These are phyloP conservation scores for Isurus oxyrinchus DNA, from an alignment of 2,113 vertebrate species.

Conservation along the genomic window DNA sequence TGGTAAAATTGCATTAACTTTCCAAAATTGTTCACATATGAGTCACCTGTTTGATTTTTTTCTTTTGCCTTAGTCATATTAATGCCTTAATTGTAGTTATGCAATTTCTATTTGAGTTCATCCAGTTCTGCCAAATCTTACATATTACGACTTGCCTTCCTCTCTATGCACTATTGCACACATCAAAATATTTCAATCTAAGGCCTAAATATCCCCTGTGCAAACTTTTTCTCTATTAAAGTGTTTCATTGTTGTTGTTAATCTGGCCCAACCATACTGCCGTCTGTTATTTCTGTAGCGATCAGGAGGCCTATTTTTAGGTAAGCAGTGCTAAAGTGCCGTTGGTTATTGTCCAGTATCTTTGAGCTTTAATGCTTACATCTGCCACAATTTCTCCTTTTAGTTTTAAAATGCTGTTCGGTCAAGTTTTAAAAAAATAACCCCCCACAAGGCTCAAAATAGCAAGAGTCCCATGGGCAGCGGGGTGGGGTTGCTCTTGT, in stretches of 20 bases:
- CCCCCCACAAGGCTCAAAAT: background rate
- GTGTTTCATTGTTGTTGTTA: background rate
- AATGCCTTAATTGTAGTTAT: background rate
- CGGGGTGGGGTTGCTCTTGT: background rate
- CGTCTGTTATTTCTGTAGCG: background rate
- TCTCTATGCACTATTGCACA: background rate
- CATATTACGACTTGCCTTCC: background rate
- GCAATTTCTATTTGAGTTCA: background rate
- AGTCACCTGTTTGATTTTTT: background rate
- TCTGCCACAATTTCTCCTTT: background rate
- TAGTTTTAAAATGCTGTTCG: background rate
- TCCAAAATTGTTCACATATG: background rate
- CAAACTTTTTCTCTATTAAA: background rate
- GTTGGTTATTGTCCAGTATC: background rate
- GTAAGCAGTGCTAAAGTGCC: background rate
- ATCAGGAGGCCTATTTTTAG: background rate
- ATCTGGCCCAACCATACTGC: background rate
- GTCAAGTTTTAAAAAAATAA: background rate
- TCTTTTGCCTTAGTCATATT: background rate
- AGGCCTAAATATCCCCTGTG: background rate
- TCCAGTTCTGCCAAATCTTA: background rate
- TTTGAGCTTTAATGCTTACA: background rate
- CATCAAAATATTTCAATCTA: background rate
- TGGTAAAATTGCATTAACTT: background rate
- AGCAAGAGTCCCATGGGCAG: background rate